These are phyloP conservation scores for Atrina japonica DNA, from an alignment of 2,888 invertebrate species.

Conservation along the genomic window DNA sequence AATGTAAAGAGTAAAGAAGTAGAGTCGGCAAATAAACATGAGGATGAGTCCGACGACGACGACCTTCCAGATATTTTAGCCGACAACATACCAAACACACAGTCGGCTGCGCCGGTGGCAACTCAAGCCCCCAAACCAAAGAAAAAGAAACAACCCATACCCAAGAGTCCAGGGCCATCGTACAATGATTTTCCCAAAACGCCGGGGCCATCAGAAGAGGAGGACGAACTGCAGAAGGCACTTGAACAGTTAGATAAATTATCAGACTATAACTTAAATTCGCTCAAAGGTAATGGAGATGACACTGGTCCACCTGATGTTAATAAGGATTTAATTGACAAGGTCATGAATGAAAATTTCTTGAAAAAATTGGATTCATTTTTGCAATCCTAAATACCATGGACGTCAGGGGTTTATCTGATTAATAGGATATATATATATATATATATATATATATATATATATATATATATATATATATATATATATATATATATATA, in stretches of 20 bases:
- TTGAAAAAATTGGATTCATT: conserved; percentile 23
- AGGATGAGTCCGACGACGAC: conserved; percentile 12
- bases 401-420: too few relatives aligned
- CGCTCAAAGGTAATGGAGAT: conserved; percentile 19
- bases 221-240: conserved; percentile 6
- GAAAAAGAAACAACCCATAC: conserved; percentile 15
- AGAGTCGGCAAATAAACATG: conserved; percentile 3
- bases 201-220: conserved; percentile 15
- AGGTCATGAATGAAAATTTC: conserved; percentile 25
- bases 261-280: conserved; percentile 26
- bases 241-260: conserved; percentile 32
- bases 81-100: background rate
- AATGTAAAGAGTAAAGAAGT: conserved; percentile 6
- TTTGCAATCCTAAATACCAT: background rate
- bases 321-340: conserved; percentile 22
- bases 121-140: conserved; percentile 18
- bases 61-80: conserved; percentile 26
- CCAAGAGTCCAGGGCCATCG: conserved; percentile 14
- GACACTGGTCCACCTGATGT: conserved; percentile 12
- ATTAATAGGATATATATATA: too few relatives aligned
- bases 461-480: too few relatives aligned
- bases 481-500: too few relatives aligned
- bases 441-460: too few relatives aligned
- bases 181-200: conserved; percentile 5
- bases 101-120: conserved; percentile 18